Percentiles rank a stretch among this genome's conserved stretches.
Evolutionary conservation across 2,888 invertebrate genomes (phyloP).

Genomic region (Chrysolina oricalcia): DNA sequence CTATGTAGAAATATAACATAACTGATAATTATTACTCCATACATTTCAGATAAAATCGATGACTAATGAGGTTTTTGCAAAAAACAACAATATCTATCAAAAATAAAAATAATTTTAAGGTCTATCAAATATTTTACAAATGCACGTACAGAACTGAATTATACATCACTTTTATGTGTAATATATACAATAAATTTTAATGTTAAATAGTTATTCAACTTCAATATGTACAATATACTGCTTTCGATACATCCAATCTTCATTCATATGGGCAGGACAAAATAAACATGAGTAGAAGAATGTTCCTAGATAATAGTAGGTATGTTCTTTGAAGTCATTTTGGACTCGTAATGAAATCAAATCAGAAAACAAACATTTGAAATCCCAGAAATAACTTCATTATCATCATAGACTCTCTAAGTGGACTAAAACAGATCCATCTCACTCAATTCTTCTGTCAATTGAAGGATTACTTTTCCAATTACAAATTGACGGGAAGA

Average conservation of each 20-base stretch:
- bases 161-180: slow-evolving; percentile 5
- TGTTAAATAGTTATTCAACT: not conserved
- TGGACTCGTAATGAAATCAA: no score
- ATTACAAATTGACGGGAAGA: no score
- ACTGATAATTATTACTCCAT: slow-evolving; percentile 2
- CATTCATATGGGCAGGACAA: no score
- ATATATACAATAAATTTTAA: slow-evolving; percentile 17
- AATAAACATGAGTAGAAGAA: not conserved
- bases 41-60: slow-evolving; percentile 14
- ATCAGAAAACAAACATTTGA: no score
- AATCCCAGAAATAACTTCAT: no score
- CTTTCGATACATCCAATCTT: not conserved
- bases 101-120: slow-evolving; percentile 27
- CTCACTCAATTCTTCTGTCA: no score
- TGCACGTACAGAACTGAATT: not conserved
- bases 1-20: slow-evolving; percentile 12
- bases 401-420: no score
- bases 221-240: not conserved
- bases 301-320: not conserved
- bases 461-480: no score
- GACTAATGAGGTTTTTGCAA: not conserved
- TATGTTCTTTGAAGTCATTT: no score
- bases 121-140: slow-evolving; percentile 33
- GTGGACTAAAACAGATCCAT: no score
- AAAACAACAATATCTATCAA: slow-evolving; percentile 33